These are phyloP conservation scores for Wiebesia pumilae DNA, from an alignment of 1,140 invertebrate species.

Conservation along the genomic window DNA sequence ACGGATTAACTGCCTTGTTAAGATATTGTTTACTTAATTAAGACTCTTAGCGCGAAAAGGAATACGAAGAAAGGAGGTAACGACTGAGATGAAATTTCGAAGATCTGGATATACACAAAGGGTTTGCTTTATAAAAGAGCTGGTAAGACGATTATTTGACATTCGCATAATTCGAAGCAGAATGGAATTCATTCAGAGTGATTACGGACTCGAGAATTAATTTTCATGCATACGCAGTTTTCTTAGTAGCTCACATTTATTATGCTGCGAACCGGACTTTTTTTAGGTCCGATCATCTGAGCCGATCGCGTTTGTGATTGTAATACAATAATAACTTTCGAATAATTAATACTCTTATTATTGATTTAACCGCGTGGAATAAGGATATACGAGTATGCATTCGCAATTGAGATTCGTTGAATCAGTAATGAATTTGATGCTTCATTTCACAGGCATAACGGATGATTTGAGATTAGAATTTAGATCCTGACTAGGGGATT, in stretches of 20 bases:
- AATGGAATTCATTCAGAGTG: not conserved
- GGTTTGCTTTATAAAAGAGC: not conserved
- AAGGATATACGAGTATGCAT: not conserved
- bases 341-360: not conserved
- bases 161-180: not conserved
- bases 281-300: not conserved
- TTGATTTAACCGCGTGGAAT: not conserved
- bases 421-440: constrained; percentile 17
- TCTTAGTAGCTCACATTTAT: too few relatives aligned
- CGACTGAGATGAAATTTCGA: not conserved
- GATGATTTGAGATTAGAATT: constrained; percentile 11
- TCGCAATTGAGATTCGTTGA: not conserved
- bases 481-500: constrained; percentile 17
- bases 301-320: not conserved
- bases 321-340: not conserved
- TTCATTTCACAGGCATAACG: not conserved
- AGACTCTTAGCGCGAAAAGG: not conserved
- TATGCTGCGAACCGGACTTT: not conserved
- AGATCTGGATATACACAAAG: not conserved
- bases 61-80: not conserved
- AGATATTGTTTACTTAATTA: constrained; percentile 27
- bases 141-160: not conserved
- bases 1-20: too few relatives aligned
- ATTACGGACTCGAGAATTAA: constrained; percentile 14
- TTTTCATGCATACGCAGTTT: not conserved